Base-by-base conservation (phyloP, 2,113 vertebrate genomes). In the Nymphicus hollandicus region DNA sequence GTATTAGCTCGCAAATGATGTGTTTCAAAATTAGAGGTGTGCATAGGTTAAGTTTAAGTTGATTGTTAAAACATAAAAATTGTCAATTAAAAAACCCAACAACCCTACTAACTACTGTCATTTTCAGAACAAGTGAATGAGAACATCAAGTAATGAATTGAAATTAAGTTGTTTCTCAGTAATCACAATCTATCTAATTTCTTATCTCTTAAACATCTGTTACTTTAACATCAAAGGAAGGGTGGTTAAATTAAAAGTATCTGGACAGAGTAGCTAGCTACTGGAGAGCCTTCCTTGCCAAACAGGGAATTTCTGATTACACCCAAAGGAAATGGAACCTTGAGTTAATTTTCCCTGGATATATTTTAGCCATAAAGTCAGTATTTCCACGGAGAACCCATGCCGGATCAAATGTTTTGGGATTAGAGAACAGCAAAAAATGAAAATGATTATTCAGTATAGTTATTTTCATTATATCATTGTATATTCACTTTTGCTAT, bases 11-110 rank as follows among this genome's bases (percentile, higher is more conserved):
- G 0, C 73, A 94, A 96, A 94, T 88, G 76, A 95, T 91, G 93
- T 95, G 92, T 93, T 96, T 96, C 95, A 91, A 95, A 92, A 78
- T 90, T 91, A 83, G 65, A 96, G 58, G 81, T 89, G 77, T 82
- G 58, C 63, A 92, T 76, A 80, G 77, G 88, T 81, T 88, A 81
- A 81, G 46, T 37, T 43, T 84, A 88, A 88, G 66, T 52, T 89
- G 91, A 86, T 88, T 65, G 68, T 80, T 91, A 85, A 88, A 82
- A 89, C 71, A 79, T 90, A 81, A 83, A 52, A 44, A 84, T 13
- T n/a, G 71, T 61, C 70, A 83, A 69, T 95, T 95, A 96, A 93
- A 95, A 93, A 86, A 92, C 10, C 65, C 91, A 95, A 87, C 68
- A 91, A 19, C 43, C 81, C 88, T 93, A 70, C 93, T 96, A 96